Conservation (phyloP, 1,140 invertebrate species). For the Chlorops oryzae region DNA sequence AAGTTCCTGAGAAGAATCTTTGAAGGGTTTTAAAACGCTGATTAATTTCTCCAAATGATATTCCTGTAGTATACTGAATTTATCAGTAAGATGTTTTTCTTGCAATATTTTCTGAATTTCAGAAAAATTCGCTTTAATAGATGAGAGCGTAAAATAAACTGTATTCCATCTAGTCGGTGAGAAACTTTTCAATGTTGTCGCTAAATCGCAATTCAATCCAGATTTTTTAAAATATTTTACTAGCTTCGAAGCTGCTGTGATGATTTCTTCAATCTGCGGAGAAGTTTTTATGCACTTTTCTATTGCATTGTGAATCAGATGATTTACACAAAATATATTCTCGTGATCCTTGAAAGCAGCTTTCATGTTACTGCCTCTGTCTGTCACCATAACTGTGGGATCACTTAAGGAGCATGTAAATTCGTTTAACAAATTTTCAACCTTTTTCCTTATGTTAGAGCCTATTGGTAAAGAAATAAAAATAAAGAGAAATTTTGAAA, state of each 20-base stretch:
- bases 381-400: conserved; percentile 5
- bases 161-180: conserved; percentile 7
- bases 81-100: background rate
- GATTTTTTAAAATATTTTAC: too few relatives aligned
- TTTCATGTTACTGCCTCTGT: conserved; percentile 2
- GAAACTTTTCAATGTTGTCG: too few relatives aligned
- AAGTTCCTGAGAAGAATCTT: conserved; percentile 1
- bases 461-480: background rate
- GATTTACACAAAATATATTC: conserved; percentile 1
- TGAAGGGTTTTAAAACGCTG: conserved; percentile 1
- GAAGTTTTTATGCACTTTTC: too few relatives aligned
- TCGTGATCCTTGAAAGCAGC: background rate
- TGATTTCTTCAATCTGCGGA: too few relatives aligned
- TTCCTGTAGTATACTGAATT: conserved; percentile 2
- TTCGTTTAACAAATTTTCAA: background rate
- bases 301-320: too few relatives aligned
- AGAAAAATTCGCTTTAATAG: conserved; percentile 1
- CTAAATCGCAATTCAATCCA: too few relatives aligned
- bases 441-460: background rate
- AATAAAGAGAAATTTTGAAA: too few relatives aligned
- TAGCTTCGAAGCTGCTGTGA: too few relatives aligned
- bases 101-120: conserved; percentile 5
- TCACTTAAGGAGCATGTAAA: conserved; percentile 7
- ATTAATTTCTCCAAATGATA: conserved; percentile 4
- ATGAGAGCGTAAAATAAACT: background rate